A percentile compares a stretch with the other conserved stretches of the same genome.
phyloP scores from a whole-genome alignment of 1,140 invertebrate species.

The Harlomillsia oculata region DNA sequence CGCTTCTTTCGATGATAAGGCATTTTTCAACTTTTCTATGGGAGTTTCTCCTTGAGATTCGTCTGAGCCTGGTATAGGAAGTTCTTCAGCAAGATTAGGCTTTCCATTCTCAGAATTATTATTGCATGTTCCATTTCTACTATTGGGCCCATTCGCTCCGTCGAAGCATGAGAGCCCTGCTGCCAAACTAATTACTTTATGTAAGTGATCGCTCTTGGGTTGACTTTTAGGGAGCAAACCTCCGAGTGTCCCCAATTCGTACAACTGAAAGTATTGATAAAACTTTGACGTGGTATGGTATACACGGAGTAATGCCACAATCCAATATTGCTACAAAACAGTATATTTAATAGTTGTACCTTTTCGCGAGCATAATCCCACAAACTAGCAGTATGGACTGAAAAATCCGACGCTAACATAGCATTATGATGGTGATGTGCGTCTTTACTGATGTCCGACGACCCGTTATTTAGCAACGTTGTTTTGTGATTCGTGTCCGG shows the following conservation, averaged over 20 bases:
- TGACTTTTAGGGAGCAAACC: constrained; percentile 79
- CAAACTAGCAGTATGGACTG: constrained; percentile 75
- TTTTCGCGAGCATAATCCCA: constrained; percentile 89
- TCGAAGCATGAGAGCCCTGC: constrained; percentile 59
- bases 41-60: constrained; percentile 44
- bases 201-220: constrained; percentile 70
- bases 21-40: constrained; percentile 77
- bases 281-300: not conserved
- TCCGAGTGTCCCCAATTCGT: constrained; percentile 76
- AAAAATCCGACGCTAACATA: constrained; percentile 51
- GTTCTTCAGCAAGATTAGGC: not conserved
- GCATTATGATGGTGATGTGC: constrained; percentile 1
- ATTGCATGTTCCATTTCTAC: not conserved
- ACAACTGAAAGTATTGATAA: constrained; percentile 49
- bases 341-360: constrained; percentile 43
- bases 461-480: not conserved
- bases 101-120: not conserved
- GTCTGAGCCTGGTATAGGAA: not conserved
- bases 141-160: not conserved
- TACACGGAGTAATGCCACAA: not conserved
- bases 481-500: constrained; percentile 6
- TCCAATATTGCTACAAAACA: constrained; percentile 17
- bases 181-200: constrained; percentile 77
- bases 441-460: not conserved
- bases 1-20: constrained; percentile 74